A percentile compares a stretch with the other conserved stretches of the same genome.
phyloP scores from a whole-genome alignment of 1,140 invertebrate species.

The Metaphire vulgaris region DNA sequence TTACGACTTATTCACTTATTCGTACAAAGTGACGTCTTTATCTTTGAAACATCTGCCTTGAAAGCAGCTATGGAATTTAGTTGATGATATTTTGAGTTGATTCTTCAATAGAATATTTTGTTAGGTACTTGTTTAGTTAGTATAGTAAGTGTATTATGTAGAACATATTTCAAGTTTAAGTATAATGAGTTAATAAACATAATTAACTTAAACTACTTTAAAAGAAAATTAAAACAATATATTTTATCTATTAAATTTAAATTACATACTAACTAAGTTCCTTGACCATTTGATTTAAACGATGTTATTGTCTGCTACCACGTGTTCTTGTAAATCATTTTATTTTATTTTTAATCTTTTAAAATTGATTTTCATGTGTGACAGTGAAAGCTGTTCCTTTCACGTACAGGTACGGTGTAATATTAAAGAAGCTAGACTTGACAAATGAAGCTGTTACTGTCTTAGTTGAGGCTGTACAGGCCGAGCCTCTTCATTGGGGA shows the following conservation, averaged over 20 bases:
- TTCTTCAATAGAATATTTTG: background rate
- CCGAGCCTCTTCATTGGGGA: conserved; percentile 79
- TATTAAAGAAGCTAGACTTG: conserved; percentile 79
- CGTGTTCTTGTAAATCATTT: too few relatives aligned
- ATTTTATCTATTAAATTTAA: too few relatives aligned
- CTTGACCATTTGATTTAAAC: too few relatives aligned
- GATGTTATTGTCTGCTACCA: too few relatives aligned
- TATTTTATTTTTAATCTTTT: too few relatives aligned
- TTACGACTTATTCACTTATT: background rate
- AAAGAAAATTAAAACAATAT: too few relatives aligned
- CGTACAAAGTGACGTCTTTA: background rate
- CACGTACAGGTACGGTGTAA: conserved; percentile 68
- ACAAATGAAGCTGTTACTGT: conserved; percentile 66
- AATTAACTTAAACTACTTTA: too few relatives aligned
- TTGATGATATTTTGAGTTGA: background rate
- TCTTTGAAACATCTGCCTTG: background rate
- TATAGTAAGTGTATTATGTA: conserved; percentile 12
- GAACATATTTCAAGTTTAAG: too few relatives aligned
- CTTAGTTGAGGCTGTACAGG: conserved; percentile 68
- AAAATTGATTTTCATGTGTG: too few relatives aligned
- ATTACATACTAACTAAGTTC: too few relatives aligned
- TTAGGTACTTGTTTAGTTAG: background rate
- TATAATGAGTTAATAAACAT: too few relatives aligned
- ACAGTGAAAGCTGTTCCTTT: too few relatives aligned
- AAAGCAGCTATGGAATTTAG: background rate